Conservation (phyloP, 2,888 invertebrate species). For the Nymphalis polychloros region DNA sequence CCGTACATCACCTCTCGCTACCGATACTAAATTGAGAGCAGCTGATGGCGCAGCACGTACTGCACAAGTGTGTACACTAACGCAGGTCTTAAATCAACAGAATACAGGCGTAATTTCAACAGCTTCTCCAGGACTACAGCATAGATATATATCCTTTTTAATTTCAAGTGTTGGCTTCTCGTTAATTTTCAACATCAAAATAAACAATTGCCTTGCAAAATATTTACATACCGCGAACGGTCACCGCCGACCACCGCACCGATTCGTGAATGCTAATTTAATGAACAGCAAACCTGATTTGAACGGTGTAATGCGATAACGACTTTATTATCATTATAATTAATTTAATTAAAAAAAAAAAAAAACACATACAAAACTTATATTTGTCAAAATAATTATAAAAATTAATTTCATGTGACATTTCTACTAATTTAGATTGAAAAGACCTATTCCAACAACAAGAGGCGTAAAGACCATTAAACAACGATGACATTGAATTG, state of each 20-base stretch:
- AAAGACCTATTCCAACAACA: background rate
- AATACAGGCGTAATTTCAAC: too few species aligned
- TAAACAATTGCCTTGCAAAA: conserved; percentile 18
- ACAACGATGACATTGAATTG: background rate
- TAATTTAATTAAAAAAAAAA: background rate
- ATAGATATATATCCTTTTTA: background rate
- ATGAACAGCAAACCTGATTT: conserved; percentile 33
- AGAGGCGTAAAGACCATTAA: background rate
- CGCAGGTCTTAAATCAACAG: too few species aligned
- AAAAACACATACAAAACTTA: background rate
- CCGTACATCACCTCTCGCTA: too few species aligned
- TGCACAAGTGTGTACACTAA: too few species aligned
- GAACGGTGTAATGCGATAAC: conserved; percentile 24
- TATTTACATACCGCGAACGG: conserved; percentile 13
- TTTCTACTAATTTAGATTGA: background rate
- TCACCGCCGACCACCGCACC: conserved; percentile 7
- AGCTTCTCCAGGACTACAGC: background rate
- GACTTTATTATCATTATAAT: background rate
- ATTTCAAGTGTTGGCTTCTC: background rate
- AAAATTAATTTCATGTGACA: background rate
- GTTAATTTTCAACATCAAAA: too few species aligned
- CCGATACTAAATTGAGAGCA: too few species aligned
- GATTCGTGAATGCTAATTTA: conserved; percentile 35
- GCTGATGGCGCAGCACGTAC: too few species aligned
- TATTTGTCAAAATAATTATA: background rate